phyloP scores from a whole-genome alignment of 2,888 invertebrate genomes.

The Sthenelais limicola region DNA sequence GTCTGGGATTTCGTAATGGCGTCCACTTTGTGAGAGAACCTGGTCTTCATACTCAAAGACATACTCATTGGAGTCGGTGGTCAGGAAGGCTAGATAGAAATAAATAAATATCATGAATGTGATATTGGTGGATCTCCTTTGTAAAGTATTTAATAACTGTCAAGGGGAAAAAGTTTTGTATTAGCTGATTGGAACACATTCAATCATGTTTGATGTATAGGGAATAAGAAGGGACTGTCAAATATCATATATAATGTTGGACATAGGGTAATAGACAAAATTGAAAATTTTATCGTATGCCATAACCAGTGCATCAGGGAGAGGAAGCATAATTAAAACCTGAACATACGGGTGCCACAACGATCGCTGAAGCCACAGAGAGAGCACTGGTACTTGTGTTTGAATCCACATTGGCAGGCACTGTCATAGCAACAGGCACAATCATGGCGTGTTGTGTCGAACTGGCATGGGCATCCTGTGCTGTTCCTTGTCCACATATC shows the following conservation, averaged over 20 bases:
- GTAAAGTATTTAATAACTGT: too few relatives aligned
- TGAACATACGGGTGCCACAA: conserved; percentile 12
- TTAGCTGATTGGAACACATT: too few relatives aligned
- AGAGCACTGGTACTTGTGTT: conserved; percentile 40
- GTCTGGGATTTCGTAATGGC: conserved; percentile 21
- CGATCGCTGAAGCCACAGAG: conserved; percentile 30
- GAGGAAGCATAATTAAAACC: too few relatives aligned
- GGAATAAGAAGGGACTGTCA: too few relatives aligned
- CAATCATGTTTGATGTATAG: too few relatives aligned
- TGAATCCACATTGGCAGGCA: conserved; percentile 22
- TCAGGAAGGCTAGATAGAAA: conserved; percentile 26
- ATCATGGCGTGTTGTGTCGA: conserved; percentile 3
- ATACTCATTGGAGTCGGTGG: conserved; percentile 11
- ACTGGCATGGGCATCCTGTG: conserved; percentile 32
- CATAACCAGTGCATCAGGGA: too few relatives aligned
- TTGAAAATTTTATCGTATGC: too few relatives aligned
- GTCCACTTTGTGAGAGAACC: neutral
- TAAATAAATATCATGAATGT: neutral
- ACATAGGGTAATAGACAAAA: too few relatives aligned
- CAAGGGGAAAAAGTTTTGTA: too few relatives aligned
- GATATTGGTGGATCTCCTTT: too few relatives aligned
- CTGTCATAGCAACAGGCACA: conserved; percentile 40
- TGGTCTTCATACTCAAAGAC: conserved; percentile 15
- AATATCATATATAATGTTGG: too few relatives aligned
- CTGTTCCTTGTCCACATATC: conserved; percentile 35